phyloP scores from a whole-genome alignment of 2,888 invertebrate genomes.

The Terebella lapidaria region DNA sequence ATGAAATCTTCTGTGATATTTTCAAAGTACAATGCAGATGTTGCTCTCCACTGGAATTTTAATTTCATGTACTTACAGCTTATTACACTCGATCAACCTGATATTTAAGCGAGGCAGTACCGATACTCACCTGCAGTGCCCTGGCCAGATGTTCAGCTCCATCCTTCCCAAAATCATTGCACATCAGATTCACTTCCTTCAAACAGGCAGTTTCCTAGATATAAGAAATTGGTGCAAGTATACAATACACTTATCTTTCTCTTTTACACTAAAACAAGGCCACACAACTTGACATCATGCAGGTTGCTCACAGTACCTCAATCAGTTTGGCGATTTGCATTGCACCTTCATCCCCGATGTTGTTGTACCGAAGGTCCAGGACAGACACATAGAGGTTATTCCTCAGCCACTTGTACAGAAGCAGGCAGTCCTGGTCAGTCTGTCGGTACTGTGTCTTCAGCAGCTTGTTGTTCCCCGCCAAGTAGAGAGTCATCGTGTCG shows the following conservation, averaged over 20 bases:
- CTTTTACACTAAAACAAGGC: too few relatives aligned
- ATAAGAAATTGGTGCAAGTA: neutral
- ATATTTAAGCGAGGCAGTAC: too few relatives aligned
- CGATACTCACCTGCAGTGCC: constrained; percentile 39
- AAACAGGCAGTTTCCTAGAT: constrained; percentile 26
- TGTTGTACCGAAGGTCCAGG: constrained; percentile 49
- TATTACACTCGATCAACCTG: too few relatives aligned
- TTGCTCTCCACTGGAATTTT: neutral
- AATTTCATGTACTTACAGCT: neutral
- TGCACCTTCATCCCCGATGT: constrained; percentile 47
- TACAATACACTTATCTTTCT: too few relatives aligned
- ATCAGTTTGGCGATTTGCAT: constrained; percentile 37
- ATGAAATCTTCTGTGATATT: too few relatives aligned
- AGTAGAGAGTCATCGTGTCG: constrained; percentile 22
- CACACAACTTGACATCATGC: too few relatives aligned
- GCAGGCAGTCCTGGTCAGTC: constrained; percentile 36
- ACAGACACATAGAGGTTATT: constrained; percentile 38
- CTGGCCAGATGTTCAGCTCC: constrained; percentile 47
- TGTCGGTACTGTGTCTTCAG: constrained; percentile 33
- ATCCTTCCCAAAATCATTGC: constrained; percentile 47
- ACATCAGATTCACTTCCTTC: constrained; percentile 47
- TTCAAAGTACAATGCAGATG: neutral
- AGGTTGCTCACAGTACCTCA: too few relatives aligned
- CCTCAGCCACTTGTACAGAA: constrained; percentile 37
- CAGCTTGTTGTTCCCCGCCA: constrained; percentile 44